Base-by-base conservation (phyloP, 2,888 invertebrate genomes). In the Lottia scabra region DNA sequence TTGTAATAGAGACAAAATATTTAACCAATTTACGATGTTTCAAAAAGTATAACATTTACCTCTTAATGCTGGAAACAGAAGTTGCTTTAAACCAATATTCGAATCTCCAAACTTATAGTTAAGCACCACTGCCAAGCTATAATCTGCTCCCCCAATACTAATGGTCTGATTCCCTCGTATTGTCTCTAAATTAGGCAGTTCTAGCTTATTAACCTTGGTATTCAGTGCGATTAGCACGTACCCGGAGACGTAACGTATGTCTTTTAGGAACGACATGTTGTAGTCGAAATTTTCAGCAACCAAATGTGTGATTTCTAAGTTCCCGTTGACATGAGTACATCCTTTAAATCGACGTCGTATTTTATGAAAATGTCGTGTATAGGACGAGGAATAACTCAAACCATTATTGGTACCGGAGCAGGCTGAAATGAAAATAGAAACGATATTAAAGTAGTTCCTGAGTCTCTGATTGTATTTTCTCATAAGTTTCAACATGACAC, bases 301-400 rank as follows among this genome's bases (percentile, higher is more conserved):
- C 10, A 98, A 93, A 96, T 97, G 97, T 76, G 98, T 98, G 83
- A 99, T 92, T 91, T 99, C 99, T 88, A 99, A 92, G 91, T 99
- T 99, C 77, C 98, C 98, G 89, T 97, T 97, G 80, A 99, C 97
- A 90, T 98, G 97, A 46, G 98, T 98, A 91, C 99, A 99, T 91
- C 98, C 98, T 81, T 95, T 95, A 92, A 97, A 98, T 83, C 97
- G 79, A 8, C 75, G 67, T 30, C 77, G 74, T 27, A 83, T 73
- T 3, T 73, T 74, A 38, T 84, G 78, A 74, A 83, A 85, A 65
- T 83, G 82, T 46, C 75, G 75, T 23, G 80, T 72, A 12, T 74
- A 76, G 10, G 76, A 72, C 3, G 79, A 80, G 12, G 80, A 79
- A 43, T 76, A 78, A 23, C 81, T 80, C 72, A 83, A 80, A 0